Conservation (phyloP, 2,113 vertebrate species). For the Coryphaenoides rupestris region DNA sequence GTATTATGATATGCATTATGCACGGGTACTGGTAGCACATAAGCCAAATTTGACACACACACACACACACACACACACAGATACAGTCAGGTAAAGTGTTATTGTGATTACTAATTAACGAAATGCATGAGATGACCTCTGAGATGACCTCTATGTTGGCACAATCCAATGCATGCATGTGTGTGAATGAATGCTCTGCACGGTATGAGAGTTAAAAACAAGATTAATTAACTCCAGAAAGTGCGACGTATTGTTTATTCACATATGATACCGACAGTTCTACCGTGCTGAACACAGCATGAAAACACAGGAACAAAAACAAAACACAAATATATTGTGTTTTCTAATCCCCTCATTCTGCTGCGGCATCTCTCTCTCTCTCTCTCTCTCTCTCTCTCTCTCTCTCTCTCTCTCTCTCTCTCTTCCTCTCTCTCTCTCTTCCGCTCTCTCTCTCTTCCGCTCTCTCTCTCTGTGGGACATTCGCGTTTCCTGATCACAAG, state of each 20-base stretch:
- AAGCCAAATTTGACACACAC: too few relatives aligned
- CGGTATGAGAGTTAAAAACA: not conserved
- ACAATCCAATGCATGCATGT: too few relatives aligned
- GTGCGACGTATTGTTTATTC: too few relatives aligned
- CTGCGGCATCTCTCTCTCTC: slow-evolving; percentile 9
- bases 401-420: slow-evolving; percentile 27
- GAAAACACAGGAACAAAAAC: slow-evolving; percentile 15
- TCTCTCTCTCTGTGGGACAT: slow-evolving; percentile 23
- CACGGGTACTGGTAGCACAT: too few relatives aligned
- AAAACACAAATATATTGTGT: slow-evolving; percentile 26
- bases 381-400: slow-evolving; percentile 26
- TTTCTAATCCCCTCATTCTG: slow-evolving; percentile 22
- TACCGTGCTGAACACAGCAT: too few relatives aligned
- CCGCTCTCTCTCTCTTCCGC: slow-evolving; percentile 30
- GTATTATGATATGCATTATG: too few relatives aligned
- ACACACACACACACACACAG: slow-evolving; percentile 23
- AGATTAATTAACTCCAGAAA: too few relatives aligned
- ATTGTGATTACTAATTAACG: slow-evolving; percentile 45
- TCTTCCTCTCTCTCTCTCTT: slow-evolving; percentile 33
- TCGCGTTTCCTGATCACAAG: slow-evolving; percentile 25
- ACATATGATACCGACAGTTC: slow-evolving; percentile 13
- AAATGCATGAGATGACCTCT: slow-evolving; percentile 33
- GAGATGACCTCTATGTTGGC: slow-evolving; percentile 19
- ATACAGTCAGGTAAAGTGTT: slow-evolving; percentile 36
- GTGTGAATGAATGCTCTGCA: slow-evolving; percentile 14